A percentile compares a stretch with the other conserved stretches of the same genome.
Conservation (phyloP, 2,888 invertebrate genomes). For the Conchocele bisecta region DNA sequence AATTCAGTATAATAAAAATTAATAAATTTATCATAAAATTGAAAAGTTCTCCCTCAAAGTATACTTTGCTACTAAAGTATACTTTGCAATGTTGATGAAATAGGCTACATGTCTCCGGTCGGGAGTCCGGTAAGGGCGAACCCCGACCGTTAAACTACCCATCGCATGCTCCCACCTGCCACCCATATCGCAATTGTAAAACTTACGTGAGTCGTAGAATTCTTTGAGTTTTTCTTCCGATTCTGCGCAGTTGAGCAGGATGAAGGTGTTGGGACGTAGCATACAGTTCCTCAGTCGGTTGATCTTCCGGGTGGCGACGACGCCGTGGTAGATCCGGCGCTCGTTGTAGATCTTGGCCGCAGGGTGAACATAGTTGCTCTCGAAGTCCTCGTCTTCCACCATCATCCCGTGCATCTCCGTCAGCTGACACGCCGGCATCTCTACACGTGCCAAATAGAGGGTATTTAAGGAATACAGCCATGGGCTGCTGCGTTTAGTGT, state of each 20-base stretch:
- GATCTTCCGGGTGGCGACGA: slow-evolving; percentile 35
- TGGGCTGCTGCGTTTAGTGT: too few species aligned
- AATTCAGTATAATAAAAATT: too few species aligned
- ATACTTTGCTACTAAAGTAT: too few species aligned
- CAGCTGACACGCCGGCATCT: slow-evolving; percentile 45
- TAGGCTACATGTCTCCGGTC: too few species aligned
- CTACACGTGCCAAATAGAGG: too few species aligned
- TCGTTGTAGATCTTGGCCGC: slow-evolving; percentile 34
- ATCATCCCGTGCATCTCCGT: slow-evolving; percentile 48
- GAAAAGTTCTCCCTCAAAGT: too few species aligned
- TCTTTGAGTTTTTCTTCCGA: slow-evolving; percentile 20
- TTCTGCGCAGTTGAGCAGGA: slow-evolving; percentile 45
- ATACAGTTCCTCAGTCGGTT: slow-evolving; percentile 29
- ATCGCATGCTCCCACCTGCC: neutral
- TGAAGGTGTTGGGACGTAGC: slow-evolving; percentile 44
- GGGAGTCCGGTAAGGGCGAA: too few species aligned
- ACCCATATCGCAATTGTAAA: neutral
- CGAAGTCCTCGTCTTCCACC: slow-evolving; percentile 17
- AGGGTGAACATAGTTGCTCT: slow-evolving; percentile 33
- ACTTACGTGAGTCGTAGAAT: slow-evolving; percentile 48
- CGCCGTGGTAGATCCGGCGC: slow-evolving; percentile 43
- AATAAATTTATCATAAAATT: too few species aligned
- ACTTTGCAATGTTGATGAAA: too few species aligned
- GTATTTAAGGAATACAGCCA: too few species aligned
- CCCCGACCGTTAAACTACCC: too few species aligned